phyloP scores from a whole-genome alignment of 2,888 invertebrate genomes.

The Syritta pipiens region DNA sequence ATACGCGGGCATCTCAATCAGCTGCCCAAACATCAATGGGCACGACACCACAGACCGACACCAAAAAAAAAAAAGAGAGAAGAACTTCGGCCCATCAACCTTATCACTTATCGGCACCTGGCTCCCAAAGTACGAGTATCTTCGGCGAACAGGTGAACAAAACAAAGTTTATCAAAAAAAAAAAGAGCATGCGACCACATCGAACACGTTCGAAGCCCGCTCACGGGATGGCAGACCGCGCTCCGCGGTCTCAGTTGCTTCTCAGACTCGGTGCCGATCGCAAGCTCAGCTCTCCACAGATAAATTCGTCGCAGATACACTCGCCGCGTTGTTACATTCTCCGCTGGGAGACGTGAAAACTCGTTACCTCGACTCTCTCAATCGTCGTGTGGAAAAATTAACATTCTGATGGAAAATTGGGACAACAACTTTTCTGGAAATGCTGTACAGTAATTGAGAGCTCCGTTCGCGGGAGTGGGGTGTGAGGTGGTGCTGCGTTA shows the following conservation, averaged over 20 bases:
- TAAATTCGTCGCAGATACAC: neutral
- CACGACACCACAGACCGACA: neutral
- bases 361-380: slow-evolving; percentile 60
- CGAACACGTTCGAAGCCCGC: slow-evolving; percentile 23
- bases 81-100: neutral
- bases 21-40: slow-evolving; percentile 17
- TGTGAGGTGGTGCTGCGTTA: slow-evolving; percentile 6
- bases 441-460: slow-evolving; percentile 66
- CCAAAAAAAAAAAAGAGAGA: neutral
- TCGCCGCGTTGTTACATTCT: slow-evolving; percentile 1
- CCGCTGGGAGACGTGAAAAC: slow-evolving; percentile 62
- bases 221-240: neutral
- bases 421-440: slow-evolving; percentile 68
- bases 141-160: slow-evolving; percentile 49
- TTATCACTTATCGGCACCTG: slow-evolving; percentile 48
- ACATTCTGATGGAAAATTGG: slow-evolving; percentile 69
- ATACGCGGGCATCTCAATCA: slow-evolving; percentile 40
- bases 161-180: slow-evolving; percentile 15
- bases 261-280: slow-evolving; percentile 41
- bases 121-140: neutral
- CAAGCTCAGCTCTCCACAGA: neutral
- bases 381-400: slow-evolving; percentile 54
- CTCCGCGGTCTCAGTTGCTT: slow-evolving; percentile 41
- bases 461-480: slow-evolving; percentile 40
- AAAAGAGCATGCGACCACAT: slow-evolving; percentile 23